Evolutionary conservation across 1,140 invertebrate species (phyloP).

Genomic region (Drosophila truncata): DNA sequence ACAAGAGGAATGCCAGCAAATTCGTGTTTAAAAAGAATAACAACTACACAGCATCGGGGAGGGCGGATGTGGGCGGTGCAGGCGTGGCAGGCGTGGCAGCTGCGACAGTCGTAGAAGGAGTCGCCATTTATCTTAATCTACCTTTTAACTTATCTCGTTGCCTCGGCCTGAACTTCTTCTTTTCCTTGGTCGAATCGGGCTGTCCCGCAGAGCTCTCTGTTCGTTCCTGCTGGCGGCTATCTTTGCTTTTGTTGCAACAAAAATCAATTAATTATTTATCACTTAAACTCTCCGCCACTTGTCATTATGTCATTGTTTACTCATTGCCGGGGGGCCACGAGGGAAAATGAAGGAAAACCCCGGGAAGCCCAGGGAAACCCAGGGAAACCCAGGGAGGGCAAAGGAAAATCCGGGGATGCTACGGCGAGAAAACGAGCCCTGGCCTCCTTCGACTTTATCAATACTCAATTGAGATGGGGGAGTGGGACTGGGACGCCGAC

Average conservation of each 20-base stretch:
- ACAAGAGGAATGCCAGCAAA: conserved; percentile 70
- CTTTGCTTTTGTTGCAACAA: conserved; percentile 78
- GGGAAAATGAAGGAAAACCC: conserved; percentile 1
- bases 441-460: conserved; percentile 76
- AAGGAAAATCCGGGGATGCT: neutral
- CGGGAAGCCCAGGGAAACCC: neutral
- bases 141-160: conserved; percentile 83
- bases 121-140: conserved; percentile 82
- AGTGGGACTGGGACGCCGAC: neutral
- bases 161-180: conserved; percentile 65
- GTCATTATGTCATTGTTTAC: conserved; percentile 85
- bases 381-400: neutral
- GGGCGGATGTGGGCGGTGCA: conserved; percentile 10
- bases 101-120: conserved; percentile 67
- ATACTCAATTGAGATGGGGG: conserved; percentile 80
- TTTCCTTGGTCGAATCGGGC: conserved; percentile 27
- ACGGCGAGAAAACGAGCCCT: conserved; percentile 43
- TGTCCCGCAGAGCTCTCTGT: conserved; percentile 11
- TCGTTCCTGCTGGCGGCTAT: conserved; percentile 22
- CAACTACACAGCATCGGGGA: conserved; percentile 40
- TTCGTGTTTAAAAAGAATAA: conserved; percentile 78
- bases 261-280: conserved; percentile 85
- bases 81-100: conserved; percentile 40
- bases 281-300: conserved; percentile 85
- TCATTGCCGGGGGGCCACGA: conserved; percentile 65